These are phyloP conservation scores for Ormia ochracea DNA, from an alignment of 2,888 invertebrate genomes.

Conservation along the genomic window DNA sequence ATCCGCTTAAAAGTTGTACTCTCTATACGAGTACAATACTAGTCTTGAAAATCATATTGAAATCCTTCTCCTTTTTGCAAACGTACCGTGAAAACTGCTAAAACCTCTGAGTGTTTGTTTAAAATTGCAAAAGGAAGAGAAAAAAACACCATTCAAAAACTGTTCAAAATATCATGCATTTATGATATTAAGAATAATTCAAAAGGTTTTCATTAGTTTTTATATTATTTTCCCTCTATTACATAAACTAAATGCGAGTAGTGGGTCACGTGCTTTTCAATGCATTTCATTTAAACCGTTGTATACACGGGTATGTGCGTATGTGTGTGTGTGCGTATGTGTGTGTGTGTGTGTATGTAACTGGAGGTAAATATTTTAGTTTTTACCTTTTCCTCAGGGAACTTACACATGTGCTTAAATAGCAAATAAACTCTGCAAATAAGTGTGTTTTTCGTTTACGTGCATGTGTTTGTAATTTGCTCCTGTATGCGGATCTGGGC, in stretches of 20 bases:
- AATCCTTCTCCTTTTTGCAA: too few relatives aligned
- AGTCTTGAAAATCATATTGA: too few relatives aligned
- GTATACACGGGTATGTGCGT: not conserved
- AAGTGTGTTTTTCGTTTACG: not conserved
- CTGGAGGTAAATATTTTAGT: conserved; percentile 4
- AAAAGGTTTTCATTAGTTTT: conserved; percentile 19
- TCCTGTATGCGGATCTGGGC: conserved; percentile 4
- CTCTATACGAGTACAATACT: too few relatives aligned
- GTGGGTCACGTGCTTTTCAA: conserved; percentile 34
- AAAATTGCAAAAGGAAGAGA: not conserved
- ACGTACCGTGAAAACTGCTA: not conserved
- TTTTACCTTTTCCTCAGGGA: conserved; percentile 44
- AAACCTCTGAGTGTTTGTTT: not conserved
- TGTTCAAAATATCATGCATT: conserved; percentile 22
- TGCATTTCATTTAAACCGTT: conserved; percentile 11
- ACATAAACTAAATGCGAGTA: not conserved
- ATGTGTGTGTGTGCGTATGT: not conserved
- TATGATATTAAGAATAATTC: conserved; percentile 21
- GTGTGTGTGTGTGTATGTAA: not conserved
- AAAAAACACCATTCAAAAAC: not conserved
- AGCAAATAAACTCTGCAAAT: not conserved
- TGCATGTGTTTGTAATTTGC: not conserved
- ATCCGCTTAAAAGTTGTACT: too few relatives aligned
- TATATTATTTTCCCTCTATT: not conserved
- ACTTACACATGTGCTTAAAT: conserved; percentile 34